phyloP scores from a whole-genome alignment of 2,797 vertebrate species.

The Siniperca obscura region DNA sequence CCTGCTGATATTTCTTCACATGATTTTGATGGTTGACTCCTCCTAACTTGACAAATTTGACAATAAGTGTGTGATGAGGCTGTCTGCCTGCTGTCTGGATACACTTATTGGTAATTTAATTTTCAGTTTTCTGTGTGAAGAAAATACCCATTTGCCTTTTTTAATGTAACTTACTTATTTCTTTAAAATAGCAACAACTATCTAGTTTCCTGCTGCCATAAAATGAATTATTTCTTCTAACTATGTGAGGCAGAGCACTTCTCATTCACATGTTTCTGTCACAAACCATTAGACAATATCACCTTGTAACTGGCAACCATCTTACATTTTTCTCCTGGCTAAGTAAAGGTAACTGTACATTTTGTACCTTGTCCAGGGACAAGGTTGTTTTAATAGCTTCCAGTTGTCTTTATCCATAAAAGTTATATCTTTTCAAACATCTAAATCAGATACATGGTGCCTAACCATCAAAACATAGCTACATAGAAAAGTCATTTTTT shows the following conservation, averaged over 20 bases:
- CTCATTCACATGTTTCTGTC: background rate
- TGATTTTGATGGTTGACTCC: background rate
- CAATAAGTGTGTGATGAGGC: background rate
- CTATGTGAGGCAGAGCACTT: background rate
- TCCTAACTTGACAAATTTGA: background rate
- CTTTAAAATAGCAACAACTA: background rate
- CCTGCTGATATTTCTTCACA: background rate
- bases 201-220: background rate
- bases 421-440: background rate
- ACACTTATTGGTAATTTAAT: background rate
- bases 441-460: background rate
- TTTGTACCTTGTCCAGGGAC: background rate
- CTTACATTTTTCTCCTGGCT: background rate
- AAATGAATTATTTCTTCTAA: background rate
- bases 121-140: background rate
- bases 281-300: conserved; percentile 6
- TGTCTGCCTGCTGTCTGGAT: background rate
- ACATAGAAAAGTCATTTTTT: background rate
- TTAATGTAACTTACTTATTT: background rate
- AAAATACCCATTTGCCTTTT: background rate
- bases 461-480: background rate
- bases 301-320: background rate
- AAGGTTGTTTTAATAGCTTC: background rate
- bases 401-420: background rate
- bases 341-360: background rate